These are phyloP conservation scores for Hippopotamus amphibius DNA, from an alignment of 2,113 vertebrate species.

Conservation along the genomic window DNA sequence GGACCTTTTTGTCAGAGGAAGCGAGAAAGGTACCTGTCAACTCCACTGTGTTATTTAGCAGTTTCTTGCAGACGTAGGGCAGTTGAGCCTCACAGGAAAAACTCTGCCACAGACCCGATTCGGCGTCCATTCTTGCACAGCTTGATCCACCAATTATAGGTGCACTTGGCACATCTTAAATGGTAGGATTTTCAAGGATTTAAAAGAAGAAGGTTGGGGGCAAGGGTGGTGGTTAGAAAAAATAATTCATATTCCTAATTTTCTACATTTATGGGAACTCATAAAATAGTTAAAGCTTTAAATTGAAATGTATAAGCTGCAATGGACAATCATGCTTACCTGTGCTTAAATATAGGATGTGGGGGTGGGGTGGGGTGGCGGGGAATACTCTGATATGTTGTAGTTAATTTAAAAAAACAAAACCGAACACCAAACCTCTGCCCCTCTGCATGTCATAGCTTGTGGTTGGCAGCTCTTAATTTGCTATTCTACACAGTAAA, in stretches of 20 bases:
- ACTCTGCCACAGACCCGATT: constrained; percentile 87
- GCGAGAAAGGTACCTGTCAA: constrained; percentile 83
- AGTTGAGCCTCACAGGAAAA: constrained; percentile 88
- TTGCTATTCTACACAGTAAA: not conserved
- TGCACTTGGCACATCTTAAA: constrained; percentile 86
- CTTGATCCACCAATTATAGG: constrained; percentile 86
- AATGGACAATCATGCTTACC: not conserved
- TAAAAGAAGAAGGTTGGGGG: not conserved
- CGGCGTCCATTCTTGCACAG: constrained; percentile 90
- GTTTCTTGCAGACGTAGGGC: constrained; percentile 95
- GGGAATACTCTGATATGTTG: not conserved
- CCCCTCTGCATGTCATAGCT: not conserved
- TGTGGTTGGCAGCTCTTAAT: not conserved
- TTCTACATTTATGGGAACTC: not conserved
- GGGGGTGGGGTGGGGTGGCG: rapidly evolving
- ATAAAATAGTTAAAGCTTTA: constrained; percentile 29
- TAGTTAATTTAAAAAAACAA: constrained; percentile 7
- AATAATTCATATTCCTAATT: not conserved
- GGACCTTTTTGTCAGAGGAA: not conserved
- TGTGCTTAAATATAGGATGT: not conserved
- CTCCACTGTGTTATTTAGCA: constrained; percentile 69
- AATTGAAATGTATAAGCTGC: not conserved
- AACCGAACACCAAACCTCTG: not conserved
- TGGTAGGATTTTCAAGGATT: constrained; percentile 18
- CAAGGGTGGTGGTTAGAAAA: not conserved